Evolutionary conservation across 2,888 invertebrate species (phyloP).

Genomic region (Hypena proboscidalis): DNA sequence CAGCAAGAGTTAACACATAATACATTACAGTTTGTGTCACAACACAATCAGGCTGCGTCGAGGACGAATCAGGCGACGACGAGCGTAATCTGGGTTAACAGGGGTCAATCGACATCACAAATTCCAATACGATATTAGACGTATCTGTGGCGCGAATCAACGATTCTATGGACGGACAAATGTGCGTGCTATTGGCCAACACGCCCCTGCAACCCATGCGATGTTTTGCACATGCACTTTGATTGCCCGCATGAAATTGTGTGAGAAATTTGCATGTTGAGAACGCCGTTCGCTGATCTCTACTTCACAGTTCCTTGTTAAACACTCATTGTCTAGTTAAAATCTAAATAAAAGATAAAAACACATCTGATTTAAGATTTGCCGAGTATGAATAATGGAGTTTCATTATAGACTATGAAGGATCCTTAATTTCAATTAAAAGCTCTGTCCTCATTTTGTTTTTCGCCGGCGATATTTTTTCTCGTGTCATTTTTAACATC

Average conservation of each 20-base stretch:
- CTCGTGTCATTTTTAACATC: slow-evolving; percentile 39
- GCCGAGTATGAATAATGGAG: slow-evolving; percentile 2
- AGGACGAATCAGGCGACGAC: slow-evolving; percentile 86
- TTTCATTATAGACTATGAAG: slow-evolving; percentile 17
- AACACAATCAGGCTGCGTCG: slow-evolving; percentile 82
- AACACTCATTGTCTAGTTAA: background rate
- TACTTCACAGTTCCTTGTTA: background rate
- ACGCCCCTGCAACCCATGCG: slow-evolving; percentile 39
- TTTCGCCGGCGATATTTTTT: slow-evolving; percentile 38
- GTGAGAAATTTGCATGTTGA: slow-evolving; percentile 33
- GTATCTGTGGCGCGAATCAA: slow-evolving; percentile 85
- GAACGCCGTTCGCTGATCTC: slow-evolving; percentile 6
- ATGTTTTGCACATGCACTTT: slow-evolving; percentile 46
- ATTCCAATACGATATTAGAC: slow-evolving; percentile 88
- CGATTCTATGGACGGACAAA: slow-evolving; percentile 67
- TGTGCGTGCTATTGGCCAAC: slow-evolving; percentile 57
- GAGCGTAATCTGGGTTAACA: slow-evolving; percentile 90
- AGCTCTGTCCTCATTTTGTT: slow-evolving; percentile 33
- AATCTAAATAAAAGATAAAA: no score
- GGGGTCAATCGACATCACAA: slow-evolving; percentile 90
- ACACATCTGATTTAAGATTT: background rate
- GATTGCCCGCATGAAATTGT: slow-evolving; percentile 39
- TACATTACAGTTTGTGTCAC: slow-evolving; percentile 86
- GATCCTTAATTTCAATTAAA: slow-evolving; percentile 39
- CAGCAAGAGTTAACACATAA: slow-evolving; percentile 85